These are phyloP conservation scores for Dugesia japonica DNA, from an alignment of 2,888 invertebrate species.

Conservation along the genomic window DNA sequence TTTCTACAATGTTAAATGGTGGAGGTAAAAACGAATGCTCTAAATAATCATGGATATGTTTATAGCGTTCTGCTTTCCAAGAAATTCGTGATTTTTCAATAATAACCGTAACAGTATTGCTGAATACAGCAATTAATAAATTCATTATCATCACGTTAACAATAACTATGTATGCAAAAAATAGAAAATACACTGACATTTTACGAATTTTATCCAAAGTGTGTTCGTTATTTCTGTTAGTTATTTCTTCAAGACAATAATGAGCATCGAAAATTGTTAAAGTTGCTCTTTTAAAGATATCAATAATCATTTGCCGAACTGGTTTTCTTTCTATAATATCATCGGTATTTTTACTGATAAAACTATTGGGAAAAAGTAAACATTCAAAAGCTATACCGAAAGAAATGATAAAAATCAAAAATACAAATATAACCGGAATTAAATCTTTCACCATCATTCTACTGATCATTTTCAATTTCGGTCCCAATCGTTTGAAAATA, in stretches of 20 bases:
- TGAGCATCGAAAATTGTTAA: constrained; percentile 12
- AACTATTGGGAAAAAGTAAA: constrained; percentile 27
- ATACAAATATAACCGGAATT: constrained; percentile 30
- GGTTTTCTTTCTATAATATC: background rate
- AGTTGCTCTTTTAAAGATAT: background rate
- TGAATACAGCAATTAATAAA: constrained; percentile 32
- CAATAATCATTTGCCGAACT: background rate
- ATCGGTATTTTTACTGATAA: background rate
- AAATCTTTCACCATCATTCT: constrained; percentile 34
- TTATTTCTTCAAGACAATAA: background rate
- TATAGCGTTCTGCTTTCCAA: constrained; percentile 33
- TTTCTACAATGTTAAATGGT: background rate
- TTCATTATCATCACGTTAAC: constrained; percentile 32
- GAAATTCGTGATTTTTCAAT: constrained; percentile 21
- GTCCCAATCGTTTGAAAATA: constrained; percentile 31
- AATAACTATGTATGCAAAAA: constrained; percentile 23
- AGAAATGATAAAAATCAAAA: constrained; percentile 30
- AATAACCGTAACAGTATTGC: constrained; percentile 31
- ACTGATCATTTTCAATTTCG: constrained; percentile 33
- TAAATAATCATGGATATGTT: constrained; percentile 26
- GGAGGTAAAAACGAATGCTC: constrained; percentile 31
- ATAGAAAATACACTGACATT: background rate
- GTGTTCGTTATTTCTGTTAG: background rate
- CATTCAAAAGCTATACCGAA: constrained; percentile 33
- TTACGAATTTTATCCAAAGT: background rate